These are phyloP conservation scores for Sylvicola cinctus DNA, from an alignment of 2,888 invertebrate species.

Conservation along the genomic window DNA sequence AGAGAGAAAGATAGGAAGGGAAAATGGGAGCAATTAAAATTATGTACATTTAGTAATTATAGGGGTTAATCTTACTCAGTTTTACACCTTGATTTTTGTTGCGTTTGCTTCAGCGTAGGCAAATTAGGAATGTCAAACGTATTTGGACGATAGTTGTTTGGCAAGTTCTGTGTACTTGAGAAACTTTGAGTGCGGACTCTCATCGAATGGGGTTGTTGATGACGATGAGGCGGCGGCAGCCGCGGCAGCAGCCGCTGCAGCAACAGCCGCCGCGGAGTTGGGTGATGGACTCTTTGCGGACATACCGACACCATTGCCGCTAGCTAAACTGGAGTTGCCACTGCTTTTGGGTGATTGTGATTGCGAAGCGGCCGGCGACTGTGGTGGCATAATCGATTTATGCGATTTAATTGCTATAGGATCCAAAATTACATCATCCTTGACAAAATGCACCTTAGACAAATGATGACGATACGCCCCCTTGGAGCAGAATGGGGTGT, in stretches of 20 bases:
- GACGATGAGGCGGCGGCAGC: conserved; percentile 20
- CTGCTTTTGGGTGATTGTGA: conserved; percentile 28
- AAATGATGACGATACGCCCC: conserved; percentile 92
- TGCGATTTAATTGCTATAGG: conserved; percentile 30
- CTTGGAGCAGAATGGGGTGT: conserved; percentile 89
- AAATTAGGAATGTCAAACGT: conserved; percentile 46
- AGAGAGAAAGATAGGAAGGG: too few species aligned
- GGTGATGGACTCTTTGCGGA: conserved; percentile 14
- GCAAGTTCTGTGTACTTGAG: conserved; percentile 96
- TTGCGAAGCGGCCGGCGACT: conserved; percentile 19
- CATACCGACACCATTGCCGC: conserved; percentile 13
- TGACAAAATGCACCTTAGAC: conserved; percentile 88
- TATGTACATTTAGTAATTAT: too few species aligned
- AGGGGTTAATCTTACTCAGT: too few species aligned
- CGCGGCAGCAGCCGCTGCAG: conserved; percentile 7
- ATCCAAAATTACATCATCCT: conserved; percentile 71
- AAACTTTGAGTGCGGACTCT: conserved; percentile 92
- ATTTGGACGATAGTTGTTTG: conserved; percentile 93
- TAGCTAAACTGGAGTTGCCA: conserved; percentile 8
- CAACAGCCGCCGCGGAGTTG: conserved; percentile 15
- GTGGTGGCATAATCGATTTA: conserved; percentile 15
- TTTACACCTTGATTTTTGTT: too few species aligned
- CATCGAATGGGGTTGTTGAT: conserved; percentile 46
- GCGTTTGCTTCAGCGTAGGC: too few species aligned
- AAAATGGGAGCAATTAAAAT: too few species aligned